Evolutionary conservation across 2,888 invertebrate species (phyloP).

Genomic region (Odontocerum albicorne): DNA sequence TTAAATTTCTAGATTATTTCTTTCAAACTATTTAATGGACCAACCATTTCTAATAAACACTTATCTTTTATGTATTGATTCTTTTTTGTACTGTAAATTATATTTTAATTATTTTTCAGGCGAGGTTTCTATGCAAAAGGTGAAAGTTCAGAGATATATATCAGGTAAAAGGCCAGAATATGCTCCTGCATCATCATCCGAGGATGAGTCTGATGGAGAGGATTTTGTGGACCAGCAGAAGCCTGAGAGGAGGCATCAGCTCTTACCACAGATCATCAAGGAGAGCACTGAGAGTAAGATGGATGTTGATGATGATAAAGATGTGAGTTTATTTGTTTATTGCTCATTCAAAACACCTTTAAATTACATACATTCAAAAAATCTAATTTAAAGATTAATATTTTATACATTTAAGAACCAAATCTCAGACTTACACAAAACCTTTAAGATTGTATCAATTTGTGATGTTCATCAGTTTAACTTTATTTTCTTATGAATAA

Average conservation of each 20-base stretch:
- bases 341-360: too few relatives aligned
- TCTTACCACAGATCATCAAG: constrained; percentile 44
- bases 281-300: constrained; percentile 45
- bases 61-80: too few relatives aligned
- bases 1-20: too few relatives aligned
- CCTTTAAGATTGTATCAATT: too few relatives aligned
- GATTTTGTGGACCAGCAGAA: constrained; percentile 73
- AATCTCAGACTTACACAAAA: too few relatives aligned
- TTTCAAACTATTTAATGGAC: too few relatives aligned
- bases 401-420: too few relatives aligned
- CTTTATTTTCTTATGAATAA: too few relatives aligned
- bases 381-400: too few relatives aligned
- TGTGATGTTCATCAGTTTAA: too few relatives aligned
- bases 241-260: constrained; percentile 49
- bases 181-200: constrained; percentile 83
- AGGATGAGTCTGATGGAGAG: constrained; percentile 87
- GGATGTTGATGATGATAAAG: constrained; percentile 51
- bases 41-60: too few relatives aligned
- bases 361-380: too few relatives aligned
- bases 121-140: constrained; percentile 98
- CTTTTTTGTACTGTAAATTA: background rate
- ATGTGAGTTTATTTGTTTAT: constrained; percentile 46
- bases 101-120: constrained; percentile 58
- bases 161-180: constrained; percentile 97
- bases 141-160: constrained; percentile 97